Evolutionary conservation across 2,797 vertebrate genomes (phyloP), one percentile per base, ranked within the genome.

Genomic region (Carcharodon carcharias): DNA sequence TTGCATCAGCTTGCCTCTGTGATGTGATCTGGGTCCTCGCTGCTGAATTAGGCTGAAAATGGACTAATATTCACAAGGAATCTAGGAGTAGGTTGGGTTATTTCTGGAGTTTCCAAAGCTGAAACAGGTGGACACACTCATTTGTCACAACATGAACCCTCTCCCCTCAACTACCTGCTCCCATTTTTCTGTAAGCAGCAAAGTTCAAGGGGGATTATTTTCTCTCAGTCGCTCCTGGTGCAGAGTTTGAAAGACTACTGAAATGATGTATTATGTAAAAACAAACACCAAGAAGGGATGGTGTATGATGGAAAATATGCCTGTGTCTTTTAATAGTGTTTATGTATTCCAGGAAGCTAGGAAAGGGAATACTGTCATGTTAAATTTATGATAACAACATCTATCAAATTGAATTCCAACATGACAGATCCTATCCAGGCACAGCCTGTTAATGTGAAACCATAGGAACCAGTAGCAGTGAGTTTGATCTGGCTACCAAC

Each of bases 391-490:
- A 93, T 2, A 67, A n/a, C 63, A 93, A 93, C 18, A 45, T 67
- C 91, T 85, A 40, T 67, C 91, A 93, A 93, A 40, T n/a, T 92
- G 89, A 92, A 93, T 67, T 93, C 18, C 63, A 65, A 23, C 65
- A 67, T 63, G 63, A 26, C 63, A 26, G 7, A 67, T 50, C n/a
- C 63, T 65, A 67, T 63, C 61, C 61, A 26, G n/a, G n/a, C 91
- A 45, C 21, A 67, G 61, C 61, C 40, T 65, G 40, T 85, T 85
- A 4, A 50, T 85, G 45, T 85, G 82, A 50, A 93, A 65, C n/a
- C 8, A 23, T 93, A 93, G 91, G 40, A 92, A 93, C 91, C 63
- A 93, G 63, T 23, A 67, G 40, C 91, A 45, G n/a, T 45, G 67
- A 93, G 63, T 67, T 93, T 93, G 40, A 67, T 67, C 63, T 93